Base-by-base conservation (phyloP, 2,888 invertebrate genomes). In the Schizotus pectinicornis region DNA sequence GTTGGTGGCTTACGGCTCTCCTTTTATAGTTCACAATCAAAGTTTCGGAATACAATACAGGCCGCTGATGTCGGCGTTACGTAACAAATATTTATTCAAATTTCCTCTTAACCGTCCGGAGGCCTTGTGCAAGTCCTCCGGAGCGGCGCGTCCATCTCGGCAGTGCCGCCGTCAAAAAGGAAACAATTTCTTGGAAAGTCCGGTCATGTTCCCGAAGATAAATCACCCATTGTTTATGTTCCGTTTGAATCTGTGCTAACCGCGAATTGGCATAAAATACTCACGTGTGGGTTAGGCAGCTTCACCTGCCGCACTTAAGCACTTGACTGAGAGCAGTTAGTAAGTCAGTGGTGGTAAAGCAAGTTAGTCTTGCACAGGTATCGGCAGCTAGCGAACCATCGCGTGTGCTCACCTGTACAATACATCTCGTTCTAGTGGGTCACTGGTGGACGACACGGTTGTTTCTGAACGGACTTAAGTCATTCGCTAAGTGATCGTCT, bases 301-400 rank as follows among this genome's bases (percentile, higher is more conserved):
- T 59, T 55, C 50, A 58, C 59, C 59, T 59, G 59, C 59, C 45
- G 58, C 58, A 37, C 37, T 59, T 55, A 42, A 51, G 51, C 59
- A 59, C 59, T 59, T 59, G 59, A 59, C 59, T 59, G 59, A 51
- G 55, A 54, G 59, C 46, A 59, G 55, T 59, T 49, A 55, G 59
- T 59, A 55, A 59, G 59, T 59, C 59, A 59, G 59, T 59, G 59
- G 55, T 59, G 55, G 59, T 59, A 59, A 39, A 13, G 41, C 6
- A 41, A 51, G 55, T 53, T 59, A 55, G 51, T 59, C 51, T 59
- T 59, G 51, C 51, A 59, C 55, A 55, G 59, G 45, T 55, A 55
- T 42, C 37, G 11, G 30, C 38, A 31, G 8, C 41, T 39, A 47
- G 47, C 35, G 11, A 36, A 47, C 32, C 33, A 35, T 11, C 36